phyloP scores from a whole-genome alignment of 2,113 vertebrate species.

The Cochlearius cochlearius region DNA sequence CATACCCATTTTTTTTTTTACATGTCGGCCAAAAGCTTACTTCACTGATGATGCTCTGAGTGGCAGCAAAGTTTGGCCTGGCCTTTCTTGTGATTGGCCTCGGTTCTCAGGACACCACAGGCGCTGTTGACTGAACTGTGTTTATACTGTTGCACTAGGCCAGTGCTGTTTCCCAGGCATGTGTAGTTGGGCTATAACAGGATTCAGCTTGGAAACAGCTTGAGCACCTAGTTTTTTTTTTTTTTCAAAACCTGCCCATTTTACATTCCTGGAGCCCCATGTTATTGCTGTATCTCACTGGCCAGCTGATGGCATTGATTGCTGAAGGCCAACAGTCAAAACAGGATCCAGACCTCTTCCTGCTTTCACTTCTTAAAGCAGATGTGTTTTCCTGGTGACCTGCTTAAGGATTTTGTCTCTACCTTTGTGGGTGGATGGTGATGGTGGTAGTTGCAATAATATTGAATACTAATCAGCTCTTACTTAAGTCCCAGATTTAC shows the following conservation, averaged over 20 bases:
- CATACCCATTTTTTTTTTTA: no score
- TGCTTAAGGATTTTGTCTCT: background rate
- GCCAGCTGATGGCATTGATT: background rate
- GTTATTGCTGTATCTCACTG: background rate
- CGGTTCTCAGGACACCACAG: background rate
- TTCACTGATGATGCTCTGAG: background rate
- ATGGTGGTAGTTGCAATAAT: background rate
- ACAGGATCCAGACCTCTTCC: background rate
- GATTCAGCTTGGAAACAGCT: background rate
- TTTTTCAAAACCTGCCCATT: background rate
- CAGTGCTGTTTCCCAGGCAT: background rate
- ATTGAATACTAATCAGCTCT: background rate
- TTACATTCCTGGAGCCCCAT: background rate
- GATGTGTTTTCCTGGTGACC: background rate
- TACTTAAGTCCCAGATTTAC: background rate
- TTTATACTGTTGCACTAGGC: background rate
- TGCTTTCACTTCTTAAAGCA: constrained; percentile 15
- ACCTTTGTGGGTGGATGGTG: background rate
- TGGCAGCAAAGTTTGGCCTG: background rate
- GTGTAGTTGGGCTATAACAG: background rate
- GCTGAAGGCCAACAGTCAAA: background rate
- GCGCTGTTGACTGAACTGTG: background rate
- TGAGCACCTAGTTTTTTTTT: background rate
- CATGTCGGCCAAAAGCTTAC: background rate
- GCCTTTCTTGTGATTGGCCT: background rate